phyloP scores from a whole-genome alignment of 2,888 invertebrate species.

The Drosophila pegasa region DNA sequence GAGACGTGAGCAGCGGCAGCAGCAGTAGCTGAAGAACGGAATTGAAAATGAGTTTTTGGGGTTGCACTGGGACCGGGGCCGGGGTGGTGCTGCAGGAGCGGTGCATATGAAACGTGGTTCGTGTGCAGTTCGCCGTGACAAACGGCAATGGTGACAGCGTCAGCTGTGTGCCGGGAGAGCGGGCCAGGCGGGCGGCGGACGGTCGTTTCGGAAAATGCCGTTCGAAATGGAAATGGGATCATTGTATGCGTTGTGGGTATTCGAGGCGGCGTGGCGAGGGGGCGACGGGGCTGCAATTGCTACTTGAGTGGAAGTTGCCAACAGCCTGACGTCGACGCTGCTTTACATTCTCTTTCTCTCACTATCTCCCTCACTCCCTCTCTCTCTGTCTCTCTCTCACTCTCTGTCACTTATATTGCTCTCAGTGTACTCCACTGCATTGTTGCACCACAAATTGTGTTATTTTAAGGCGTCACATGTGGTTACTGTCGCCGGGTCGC shows the following conservation, averaged over 20 bases:
- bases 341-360: not conserved
- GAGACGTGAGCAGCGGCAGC: conserved; percentile 59
- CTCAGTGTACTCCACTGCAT: not conserved
- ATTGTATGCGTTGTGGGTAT: not conserved
- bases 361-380: not conserved
- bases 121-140: conserved; percentile 57
- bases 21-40: conserved; percentile 11
- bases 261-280: not conserved
- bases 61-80: not conserved
- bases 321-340: conserved; percentile 16
- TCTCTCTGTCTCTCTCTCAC: not conserved
- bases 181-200: conserved; percentile 4
- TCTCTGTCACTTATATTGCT: not conserved
- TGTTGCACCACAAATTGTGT: conserved; percentile 39
- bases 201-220: conserved; percentile 26
- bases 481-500: conserved; percentile 20
- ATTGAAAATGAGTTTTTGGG: conserved; percentile 17
- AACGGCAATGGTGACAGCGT: conserved; percentile 67
- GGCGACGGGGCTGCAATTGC: conserved; percentile 53
- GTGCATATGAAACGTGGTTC: conserved; percentile 17
- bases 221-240: conserved; percentile 41
- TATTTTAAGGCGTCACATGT: conserved; percentile 56
- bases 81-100: not conserved
- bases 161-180: conserved; percentile 59
- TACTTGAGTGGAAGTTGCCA: conserved; percentile 53